Base-by-base conservation (phyloP, 2,113 vertebrate genomes). In the Eira barbara region DNA sequence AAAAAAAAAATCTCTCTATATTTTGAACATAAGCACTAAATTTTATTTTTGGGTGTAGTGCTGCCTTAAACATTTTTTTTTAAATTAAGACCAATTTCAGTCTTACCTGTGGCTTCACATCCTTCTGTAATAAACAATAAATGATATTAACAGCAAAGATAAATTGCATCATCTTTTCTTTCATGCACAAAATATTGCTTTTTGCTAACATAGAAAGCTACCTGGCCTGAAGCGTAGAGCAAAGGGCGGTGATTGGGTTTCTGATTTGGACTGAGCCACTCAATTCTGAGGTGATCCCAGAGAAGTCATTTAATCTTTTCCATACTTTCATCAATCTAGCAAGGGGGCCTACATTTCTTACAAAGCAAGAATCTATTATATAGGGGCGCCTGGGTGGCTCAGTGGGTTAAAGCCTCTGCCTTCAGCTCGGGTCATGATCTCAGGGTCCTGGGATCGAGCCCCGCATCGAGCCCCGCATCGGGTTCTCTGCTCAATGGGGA, bases 261-360 rank as follows among this genome's bases (percentile, higher is more conserved):
- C 71, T 95, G 65, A 86, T 94, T 73, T 94, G 79, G 78, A 97
- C 1, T 47, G 87, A 96, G 76, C 13, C 45, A 23, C 34, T 97
- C 45, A 57, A 93, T 92, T 81, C 96, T 94, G 83, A 94, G 59
- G 21, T 65, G 71, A 61, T 12, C 34, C 27, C 61, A 20, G 15
- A 87, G 59, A 93, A 92, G 45, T 87, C 45, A 90, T 65, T 97
- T 92, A 65, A 95, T 76, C 31, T 73, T 81, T 74, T 89, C 67
- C 84, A 31, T 61, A 63, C 10, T 52, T 90, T 57, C 31, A 42
- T 90, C 65, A 92, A 9, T 74, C 29, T 14, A 88, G 67, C 45
- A 67, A 76, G 83, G 87, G 3, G 95, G 29, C 31, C 55, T 36
- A 2, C 31, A 10, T 74, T 69, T 36, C 42, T 96, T 63, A 88